These are phyloP conservation scores for Chorisops tibialis DNA, from an alignment of 2,888 invertebrate genomes.

Conservation along the genomic window DNA sequence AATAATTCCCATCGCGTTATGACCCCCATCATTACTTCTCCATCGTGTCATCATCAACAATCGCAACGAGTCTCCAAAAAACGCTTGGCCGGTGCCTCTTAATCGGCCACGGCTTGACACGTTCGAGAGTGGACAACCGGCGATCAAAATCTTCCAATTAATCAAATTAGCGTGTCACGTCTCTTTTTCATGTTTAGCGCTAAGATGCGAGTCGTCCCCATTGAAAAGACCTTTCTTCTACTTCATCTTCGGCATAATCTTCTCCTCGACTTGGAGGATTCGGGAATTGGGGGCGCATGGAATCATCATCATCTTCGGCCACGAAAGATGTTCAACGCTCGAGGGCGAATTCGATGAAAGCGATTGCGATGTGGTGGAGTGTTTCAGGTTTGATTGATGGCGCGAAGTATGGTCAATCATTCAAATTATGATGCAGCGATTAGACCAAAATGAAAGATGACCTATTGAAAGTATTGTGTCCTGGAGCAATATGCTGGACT, in stretches of 20 bases:
- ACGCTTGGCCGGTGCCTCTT: not conserved
- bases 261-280: too few species aligned
- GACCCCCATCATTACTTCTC: conserved; percentile 23
- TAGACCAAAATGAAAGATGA: conserved; percentile 8
- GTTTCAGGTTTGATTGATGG: conserved; percentile 12
- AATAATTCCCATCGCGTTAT: conserved; percentile 26
- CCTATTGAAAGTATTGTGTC: not conserved
- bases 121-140: conserved; percentile 18
- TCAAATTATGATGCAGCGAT: not conserved
- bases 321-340: not conserved
- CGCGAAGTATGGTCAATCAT: conserved; percentile 12
- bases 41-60: conserved; percentile 23
- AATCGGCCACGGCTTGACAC: not conserved
- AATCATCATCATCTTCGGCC: conserved; percentile 1
- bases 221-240: too few species aligned
- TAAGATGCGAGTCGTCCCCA: not conserved
- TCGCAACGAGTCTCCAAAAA: conserved; percentile 5
- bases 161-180: conserved; percentile 29
- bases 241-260: too few species aligned
- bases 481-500: not conserved
- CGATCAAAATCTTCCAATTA: conserved; percentile 28
- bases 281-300: too few species aligned
- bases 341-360: not conserved
- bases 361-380: too few species aligned
- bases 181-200: conserved; percentile 12